Percentiles rank a stretch among this genome's conserved stretches.
phyloP scores from a whole-genome alignment of 2,888 invertebrate genomes.

The Cylloceria caligata region DNA sequence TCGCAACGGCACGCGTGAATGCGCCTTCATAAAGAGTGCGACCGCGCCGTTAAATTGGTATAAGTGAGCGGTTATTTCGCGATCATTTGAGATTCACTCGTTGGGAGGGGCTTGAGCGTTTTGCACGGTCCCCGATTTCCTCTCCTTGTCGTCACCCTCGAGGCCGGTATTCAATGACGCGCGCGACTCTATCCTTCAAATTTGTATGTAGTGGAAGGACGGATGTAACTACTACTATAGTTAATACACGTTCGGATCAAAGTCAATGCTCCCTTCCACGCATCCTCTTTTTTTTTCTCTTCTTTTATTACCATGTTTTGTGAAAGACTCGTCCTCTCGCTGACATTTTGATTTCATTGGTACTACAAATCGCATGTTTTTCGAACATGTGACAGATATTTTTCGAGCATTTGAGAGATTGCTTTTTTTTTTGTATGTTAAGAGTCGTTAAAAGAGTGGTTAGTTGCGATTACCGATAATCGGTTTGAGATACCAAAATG shows the following conservation, averaged over 20 bases:
- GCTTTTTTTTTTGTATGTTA: no score
- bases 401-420: neutral
- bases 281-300: constrained; percentile 26
- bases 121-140: constrained; percentile 11
- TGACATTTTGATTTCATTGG: neutral
- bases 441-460: no score
- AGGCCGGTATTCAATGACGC: constrained; percentile 15
- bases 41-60: constrained; percentile 80
- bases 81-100: constrained; percentile 82
- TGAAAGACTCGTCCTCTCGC: neutral
- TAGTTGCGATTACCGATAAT: no score
- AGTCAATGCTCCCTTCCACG: constrained; percentile 68
- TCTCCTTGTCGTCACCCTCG: constrained; percentile 1
- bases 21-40: constrained; percentile 81
- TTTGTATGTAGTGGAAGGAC: neutral
- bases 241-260: constrained; percentile 72
- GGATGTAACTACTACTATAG: constrained; percentile 16
- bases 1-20: constrained; percentile 81
- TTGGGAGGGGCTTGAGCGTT: constrained; percentile 58
- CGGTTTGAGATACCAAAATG: no score
- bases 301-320: neutral
- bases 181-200: constrained; percentile 16
- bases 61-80: constrained; percentile 84
- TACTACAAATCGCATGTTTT: neutral
- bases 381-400: neutral